Conservation (phyloP, 92 coral and sea anemone species). For the Zoanthus gigantus region DNA sequence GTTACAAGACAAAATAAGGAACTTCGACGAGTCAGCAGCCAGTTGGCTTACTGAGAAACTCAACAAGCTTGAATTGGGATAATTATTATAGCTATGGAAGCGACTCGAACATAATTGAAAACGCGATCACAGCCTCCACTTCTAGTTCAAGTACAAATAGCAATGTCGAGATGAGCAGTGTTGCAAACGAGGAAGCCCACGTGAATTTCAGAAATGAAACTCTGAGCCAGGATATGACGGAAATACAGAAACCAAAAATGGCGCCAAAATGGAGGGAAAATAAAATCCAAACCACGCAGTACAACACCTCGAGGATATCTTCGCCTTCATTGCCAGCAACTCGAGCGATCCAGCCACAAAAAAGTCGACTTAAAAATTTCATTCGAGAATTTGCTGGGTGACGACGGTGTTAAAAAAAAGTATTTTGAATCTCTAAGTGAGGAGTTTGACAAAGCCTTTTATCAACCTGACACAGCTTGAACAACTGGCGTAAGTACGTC, state of each 20-base stretch:
- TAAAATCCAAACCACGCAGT: conserved; percentile 3
- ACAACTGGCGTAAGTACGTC: neutral
- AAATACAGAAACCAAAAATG: conserved; percentile 24
- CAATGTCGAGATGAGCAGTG: conserved; percentile 8
- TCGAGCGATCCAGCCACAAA: too few relatives aligned
- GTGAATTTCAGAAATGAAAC: neutral
- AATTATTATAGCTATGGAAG: neutral
- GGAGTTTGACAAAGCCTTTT: conserved; percentile 1
- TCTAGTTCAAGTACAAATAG: conserved; percentile 23
- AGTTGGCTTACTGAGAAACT: conserved; percentile 22
- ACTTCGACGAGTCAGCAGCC: conserved; percentile 14
- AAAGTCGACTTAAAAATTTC: too few relatives aligned
- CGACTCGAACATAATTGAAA: conserved; percentile 19
- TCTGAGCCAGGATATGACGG: neutral
- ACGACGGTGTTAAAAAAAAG: neutral
- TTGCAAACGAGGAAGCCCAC: conserved; percentile 1
- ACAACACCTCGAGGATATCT: conserved; percentile 27
- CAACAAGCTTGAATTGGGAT: conserved; percentile 7
- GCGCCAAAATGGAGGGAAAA: neutral
- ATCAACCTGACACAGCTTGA: neutral
- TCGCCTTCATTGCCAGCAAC: conserved; percentile 14
- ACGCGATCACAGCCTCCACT: conserved; percentile 7
- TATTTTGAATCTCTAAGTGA: conserved; percentile 6
- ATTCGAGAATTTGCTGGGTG: conserved; percentile 12
- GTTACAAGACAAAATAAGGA: conserved; percentile 18